Evolutionary conservation across 2,113 vertebrate genomes (phyloP).

Genomic region (Acrocephalus arundinaceus): DNA sequence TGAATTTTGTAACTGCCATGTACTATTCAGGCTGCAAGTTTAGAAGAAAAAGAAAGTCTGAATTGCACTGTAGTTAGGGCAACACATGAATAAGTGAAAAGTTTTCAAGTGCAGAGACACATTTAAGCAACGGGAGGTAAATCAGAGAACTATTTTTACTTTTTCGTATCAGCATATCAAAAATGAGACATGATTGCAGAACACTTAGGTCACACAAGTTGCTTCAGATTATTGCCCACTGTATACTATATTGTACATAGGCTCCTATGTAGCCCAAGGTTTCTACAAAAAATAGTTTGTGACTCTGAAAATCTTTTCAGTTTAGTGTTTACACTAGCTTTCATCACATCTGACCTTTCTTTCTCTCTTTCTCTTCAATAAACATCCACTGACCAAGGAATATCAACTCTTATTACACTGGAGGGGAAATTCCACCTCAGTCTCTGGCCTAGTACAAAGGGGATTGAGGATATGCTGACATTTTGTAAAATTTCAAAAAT

Average conservation of each 20-base stretch:
- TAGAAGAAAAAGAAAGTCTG: slow-evolving; percentile 6
- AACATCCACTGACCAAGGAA: not conserved
- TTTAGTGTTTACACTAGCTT: not conserved
- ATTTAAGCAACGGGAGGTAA: not conserved
- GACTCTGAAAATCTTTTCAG: not conserved
- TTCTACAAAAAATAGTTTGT: not conserved
- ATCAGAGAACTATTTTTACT: not conserved
- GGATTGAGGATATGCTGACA: not conserved
- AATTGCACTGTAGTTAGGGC: not conserved
- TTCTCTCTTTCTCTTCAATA: not conserved
- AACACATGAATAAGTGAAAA: not conserved
- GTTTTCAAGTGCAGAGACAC: not conserved
- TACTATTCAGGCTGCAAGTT: not conserved
- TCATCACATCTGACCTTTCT: not conserved
- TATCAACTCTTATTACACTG: not conserved
- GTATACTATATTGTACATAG: not conserved
- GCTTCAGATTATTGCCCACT: not conserved
- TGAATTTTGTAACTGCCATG: slow-evolving; percentile 5
- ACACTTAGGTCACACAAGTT: not conserved
- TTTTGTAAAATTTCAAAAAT: not conserved
- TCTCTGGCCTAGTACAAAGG: not conserved
- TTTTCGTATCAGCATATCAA: not conserved
- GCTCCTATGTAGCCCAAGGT: not conserved
- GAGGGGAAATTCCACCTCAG: not conserved
- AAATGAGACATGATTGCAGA: not conserved